Percentiles rank a stretch among this genome's conserved stretches.
Conservation (phyloP, 2,888 invertebrate species). For the Drosophila fulvimacula region DNA sequence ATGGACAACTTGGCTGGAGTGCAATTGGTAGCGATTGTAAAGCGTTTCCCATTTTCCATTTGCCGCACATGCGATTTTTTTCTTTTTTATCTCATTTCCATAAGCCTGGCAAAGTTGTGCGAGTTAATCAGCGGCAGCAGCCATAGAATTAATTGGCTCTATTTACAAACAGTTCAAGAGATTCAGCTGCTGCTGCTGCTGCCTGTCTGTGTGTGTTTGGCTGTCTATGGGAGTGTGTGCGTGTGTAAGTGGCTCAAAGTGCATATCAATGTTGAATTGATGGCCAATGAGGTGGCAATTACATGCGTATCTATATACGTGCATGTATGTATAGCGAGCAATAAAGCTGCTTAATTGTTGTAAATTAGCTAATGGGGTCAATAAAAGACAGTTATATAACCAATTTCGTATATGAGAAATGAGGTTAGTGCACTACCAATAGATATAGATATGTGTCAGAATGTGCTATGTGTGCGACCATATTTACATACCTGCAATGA, state of each 20-base stretch:
- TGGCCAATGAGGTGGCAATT: constrained; percentile 57
- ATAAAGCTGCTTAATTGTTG: constrained; percentile 63
- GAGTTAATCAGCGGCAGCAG: constrained; percentile 41
- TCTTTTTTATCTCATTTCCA: constrained; percentile 41
- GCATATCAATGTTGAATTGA: constrained; percentile 66
- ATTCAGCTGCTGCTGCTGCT: constrained; percentile 12
- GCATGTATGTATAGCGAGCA: constrained; percentile 24
- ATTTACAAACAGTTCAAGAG: constrained; percentile 55
- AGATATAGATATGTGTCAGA: neutral
- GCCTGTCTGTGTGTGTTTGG: neutral
- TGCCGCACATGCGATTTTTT: constrained; percentile 41
- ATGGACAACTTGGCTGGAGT: constrained; percentile 26
- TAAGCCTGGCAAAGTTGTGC: constrained; percentile 33
- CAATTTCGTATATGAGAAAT: constrained; percentile 1
- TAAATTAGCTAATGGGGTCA: constrained; percentile 58
- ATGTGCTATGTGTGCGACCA: neutral
- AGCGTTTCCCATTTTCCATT: constrained; percentile 38
- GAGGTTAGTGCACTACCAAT: constrained; percentile 13
- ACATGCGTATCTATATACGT: constrained; percentile 38
- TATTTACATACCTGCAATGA: constrained; percentile 50
- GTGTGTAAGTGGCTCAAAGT: constrained; percentile 58
- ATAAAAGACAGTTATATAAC: constrained; percentile 28
- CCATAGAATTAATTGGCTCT: constrained; percentile 64
- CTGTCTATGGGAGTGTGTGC: constrained; percentile 1
- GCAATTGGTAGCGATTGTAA: constrained; percentile 37